phyloP scores from a whole-genome alignment of 2,888 invertebrate genomes.

The Scaptomyza caliginosa region DNA sequence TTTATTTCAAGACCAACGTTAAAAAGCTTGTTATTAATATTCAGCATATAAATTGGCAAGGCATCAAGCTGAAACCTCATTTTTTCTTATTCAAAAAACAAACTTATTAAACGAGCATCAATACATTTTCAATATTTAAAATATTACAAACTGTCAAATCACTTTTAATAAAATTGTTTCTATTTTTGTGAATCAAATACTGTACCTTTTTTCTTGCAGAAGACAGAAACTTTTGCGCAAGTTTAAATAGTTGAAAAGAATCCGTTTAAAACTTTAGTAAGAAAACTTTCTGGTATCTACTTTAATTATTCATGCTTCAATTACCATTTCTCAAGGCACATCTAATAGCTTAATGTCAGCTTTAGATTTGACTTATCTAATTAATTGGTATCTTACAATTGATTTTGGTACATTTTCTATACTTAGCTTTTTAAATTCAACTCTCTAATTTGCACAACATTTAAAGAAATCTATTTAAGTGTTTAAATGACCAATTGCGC shows the following conservation, averaged over 20 bases:
- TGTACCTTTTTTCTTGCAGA: neutral
- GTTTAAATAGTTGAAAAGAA: neutral
- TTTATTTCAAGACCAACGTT: too few species aligned
- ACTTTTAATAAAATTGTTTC: neutral
- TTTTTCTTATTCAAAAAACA: too few species aligned
- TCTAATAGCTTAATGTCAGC: neutral
- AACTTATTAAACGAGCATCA: too few species aligned
- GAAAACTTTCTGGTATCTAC: neutral
- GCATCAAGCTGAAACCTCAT: too few species aligned
- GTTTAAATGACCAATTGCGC: neutral
- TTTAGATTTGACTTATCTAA: too few species aligned
- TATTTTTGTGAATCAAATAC: neutral
- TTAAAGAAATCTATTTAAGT: neutral
- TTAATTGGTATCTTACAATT: neutral
- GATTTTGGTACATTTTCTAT: neutral
- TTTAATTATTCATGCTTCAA: neutral
- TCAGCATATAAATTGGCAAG: too few species aligned
- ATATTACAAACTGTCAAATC: too few species aligned
- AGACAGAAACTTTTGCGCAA: neutral
- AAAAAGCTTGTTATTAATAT: too few species aligned
- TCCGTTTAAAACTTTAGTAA: neutral
- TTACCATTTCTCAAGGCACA: neutral
- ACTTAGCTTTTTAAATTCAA: neutral
- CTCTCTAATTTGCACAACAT: neutral
- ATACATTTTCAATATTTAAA: too few species aligned